Evolutionary conservation across 2,113 vertebrate species (phyloP).

Genomic region (Seriola quinqueradiata): DNA sequence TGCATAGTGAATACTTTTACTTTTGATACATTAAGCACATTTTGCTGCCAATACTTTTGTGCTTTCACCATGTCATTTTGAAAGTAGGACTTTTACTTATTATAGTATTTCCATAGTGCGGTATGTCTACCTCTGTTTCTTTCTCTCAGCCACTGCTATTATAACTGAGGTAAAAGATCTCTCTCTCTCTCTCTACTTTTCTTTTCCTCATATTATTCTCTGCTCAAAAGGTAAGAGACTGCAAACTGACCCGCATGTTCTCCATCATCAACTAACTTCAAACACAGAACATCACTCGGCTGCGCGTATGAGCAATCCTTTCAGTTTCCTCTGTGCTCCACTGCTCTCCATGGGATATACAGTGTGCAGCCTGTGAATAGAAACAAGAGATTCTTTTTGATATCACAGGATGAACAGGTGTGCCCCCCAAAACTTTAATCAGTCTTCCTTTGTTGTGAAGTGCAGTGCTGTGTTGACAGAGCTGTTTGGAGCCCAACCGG

Average conservation of each 20-base stretch:
- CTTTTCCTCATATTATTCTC: constrained; percentile 1
- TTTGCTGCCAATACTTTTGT: neutral
- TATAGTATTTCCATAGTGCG: too few relatives aligned
- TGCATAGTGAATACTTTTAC: too few relatives aligned
- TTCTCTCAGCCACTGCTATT: too few relatives aligned
- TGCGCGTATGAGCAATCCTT: constrained; percentile 29
- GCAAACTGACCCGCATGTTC: constrained; percentile 62
- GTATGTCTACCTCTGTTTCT: too few relatives aligned
- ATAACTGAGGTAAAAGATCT: too few relatives aligned
- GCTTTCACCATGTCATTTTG: neutral
- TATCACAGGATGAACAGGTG: constrained; percentile 73
- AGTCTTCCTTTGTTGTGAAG: constrained; percentile 66
- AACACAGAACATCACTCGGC: constrained; percentile 49
- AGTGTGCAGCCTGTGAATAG: constrained; percentile 4
- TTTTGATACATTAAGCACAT: too few relatives aligned
- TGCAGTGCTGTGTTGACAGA: constrained; percentile 59
- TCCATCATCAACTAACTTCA: constrained; percentile 63
- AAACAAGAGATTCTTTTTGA: constrained; percentile 60
- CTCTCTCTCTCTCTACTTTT: neutral
- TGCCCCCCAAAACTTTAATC: constrained; percentile 63
- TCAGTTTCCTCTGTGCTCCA: constrained; percentile 38
- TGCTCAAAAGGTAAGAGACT: constrained; percentile 38
- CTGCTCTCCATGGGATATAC: constrained; percentile 34
- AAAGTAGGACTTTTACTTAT: too few relatives aligned
- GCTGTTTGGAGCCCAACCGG: constrained; percentile 48